phyloP scores from a whole-genome alignment of 2,113 vertebrate genomes.

The Larimichthys polyactis region DNA sequence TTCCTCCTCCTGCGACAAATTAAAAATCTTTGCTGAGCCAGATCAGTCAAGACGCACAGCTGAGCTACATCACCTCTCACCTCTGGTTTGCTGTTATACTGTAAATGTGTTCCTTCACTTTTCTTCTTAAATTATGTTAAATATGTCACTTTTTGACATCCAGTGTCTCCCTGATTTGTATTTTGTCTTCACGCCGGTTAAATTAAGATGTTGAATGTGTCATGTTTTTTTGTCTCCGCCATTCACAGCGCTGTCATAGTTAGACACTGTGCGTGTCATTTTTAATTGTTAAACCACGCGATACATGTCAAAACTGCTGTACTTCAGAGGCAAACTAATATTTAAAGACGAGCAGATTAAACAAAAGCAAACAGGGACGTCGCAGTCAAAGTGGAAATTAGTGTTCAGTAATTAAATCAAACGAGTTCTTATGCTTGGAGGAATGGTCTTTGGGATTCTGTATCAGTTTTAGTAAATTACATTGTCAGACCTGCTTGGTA shows the following conservation, averaged over 20 bases:
- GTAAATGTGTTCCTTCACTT: neutral
- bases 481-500: no score
- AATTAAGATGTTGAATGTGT: neutral
- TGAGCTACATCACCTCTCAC: neutral
- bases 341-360: neutral
- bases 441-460: no score
- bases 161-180: neutral
- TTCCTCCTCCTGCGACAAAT: neutral
- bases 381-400: neutral
- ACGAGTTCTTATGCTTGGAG: neutral
- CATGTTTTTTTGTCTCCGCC: neutral
- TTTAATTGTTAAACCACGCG: neutral
- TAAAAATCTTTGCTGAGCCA: neutral
- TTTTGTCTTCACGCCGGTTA: neutral
- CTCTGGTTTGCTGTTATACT: neutral
- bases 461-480: no score
- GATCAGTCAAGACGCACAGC: neutral
- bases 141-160: neutral
- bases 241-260: slow-evolving; percentile 9
- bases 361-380: neutral
- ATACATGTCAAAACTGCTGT: slow-evolving; percentile 19
- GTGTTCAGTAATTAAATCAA: neutral
- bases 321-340: neutral
- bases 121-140: neutral
- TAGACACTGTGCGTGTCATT: slow-evolving; percentile 3